phyloP scores from a whole-genome alignment of 2,797 vertebrate species.

The Leptoclinus maculatus region DNA sequence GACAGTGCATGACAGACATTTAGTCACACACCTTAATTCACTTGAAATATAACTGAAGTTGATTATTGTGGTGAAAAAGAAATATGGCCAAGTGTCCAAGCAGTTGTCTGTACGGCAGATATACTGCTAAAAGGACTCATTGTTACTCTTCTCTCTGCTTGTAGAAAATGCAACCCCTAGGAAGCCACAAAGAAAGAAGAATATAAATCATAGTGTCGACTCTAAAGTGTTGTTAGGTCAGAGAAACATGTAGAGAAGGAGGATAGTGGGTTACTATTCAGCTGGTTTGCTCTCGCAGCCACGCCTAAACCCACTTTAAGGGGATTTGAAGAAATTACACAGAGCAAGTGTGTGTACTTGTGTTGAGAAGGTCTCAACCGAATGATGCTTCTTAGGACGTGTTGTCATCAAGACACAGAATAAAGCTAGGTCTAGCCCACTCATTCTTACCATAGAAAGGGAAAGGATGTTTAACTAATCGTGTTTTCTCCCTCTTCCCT shows the following conservation, averaged over 20 bases:
- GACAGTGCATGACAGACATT: neutral
- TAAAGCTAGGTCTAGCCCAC: conserved; percentile 1
- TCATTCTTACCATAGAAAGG: neutral
- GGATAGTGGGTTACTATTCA: neutral
- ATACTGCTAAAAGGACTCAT: neutral
- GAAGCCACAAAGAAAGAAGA: neutral
- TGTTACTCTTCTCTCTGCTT: neutral
- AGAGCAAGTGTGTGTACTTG: neutral
- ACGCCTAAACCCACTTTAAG: neutral
- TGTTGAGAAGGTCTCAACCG: conserved; percentile 30
- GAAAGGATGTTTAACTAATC: conserved; percentile 13
- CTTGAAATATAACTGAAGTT: neutral
- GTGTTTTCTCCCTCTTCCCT: neutral
- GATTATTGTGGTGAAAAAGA: neutral
- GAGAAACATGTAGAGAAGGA: neutral
- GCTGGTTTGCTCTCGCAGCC: neutral
- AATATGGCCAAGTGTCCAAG: neutral
- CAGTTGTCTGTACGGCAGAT: neutral
- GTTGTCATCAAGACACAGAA: conserved; percentile 13
- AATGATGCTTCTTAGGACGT: conserved; percentile 27
- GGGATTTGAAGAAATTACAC: neutral
- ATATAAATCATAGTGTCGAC: neutral
- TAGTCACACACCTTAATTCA: neutral
- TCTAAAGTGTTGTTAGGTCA: neutral
- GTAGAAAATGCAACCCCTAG: neutral